phyloP scores from a whole-genome alignment of 2,113 vertebrate genomes.

The Myotis lucifugus region DNA sequence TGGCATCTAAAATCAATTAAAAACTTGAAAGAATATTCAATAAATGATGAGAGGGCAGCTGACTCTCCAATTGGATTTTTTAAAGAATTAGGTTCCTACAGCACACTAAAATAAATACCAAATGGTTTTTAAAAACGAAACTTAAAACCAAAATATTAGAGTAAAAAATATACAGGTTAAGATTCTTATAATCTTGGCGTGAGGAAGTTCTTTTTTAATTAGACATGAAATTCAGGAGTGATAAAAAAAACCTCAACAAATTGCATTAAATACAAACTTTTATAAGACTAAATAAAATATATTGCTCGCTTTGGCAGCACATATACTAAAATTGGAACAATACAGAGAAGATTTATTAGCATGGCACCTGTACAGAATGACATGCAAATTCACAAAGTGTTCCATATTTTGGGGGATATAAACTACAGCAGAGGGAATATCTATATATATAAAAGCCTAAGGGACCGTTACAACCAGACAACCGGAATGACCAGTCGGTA shows the following conservation, averaged over 20 bases:
- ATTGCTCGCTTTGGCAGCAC: neutral
- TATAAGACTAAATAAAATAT: neutral
- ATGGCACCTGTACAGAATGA: neutral
- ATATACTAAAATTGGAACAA: neutral
- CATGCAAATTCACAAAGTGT: neutral
- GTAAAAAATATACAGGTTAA: neutral
- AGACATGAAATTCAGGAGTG: neutral
- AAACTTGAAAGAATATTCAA: neutral
- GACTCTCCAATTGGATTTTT: neutral
- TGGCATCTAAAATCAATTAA: neutral
- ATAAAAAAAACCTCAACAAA: neutral
- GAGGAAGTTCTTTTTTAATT: neutral
- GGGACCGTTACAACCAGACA: too few relatives aligned
- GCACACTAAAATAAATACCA: neutral
- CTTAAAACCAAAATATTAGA: neutral
- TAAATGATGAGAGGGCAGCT: neutral
- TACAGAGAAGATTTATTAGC: neutral
- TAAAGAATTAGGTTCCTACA: neutral
- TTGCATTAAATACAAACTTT: conserved; percentile 23
- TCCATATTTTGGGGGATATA: neutral
- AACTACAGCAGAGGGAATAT: neutral
- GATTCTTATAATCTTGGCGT: neutral
- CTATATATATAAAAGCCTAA: too few relatives aligned
- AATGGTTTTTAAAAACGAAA: conserved; percentile 14
- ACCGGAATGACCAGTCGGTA: too few relatives aligned